Evolutionary conservation across 1,140 invertebrate genomes (phyloP), one percentile per base, ranked within the genome.

Genomic region (Drosophila pandora): DNA sequence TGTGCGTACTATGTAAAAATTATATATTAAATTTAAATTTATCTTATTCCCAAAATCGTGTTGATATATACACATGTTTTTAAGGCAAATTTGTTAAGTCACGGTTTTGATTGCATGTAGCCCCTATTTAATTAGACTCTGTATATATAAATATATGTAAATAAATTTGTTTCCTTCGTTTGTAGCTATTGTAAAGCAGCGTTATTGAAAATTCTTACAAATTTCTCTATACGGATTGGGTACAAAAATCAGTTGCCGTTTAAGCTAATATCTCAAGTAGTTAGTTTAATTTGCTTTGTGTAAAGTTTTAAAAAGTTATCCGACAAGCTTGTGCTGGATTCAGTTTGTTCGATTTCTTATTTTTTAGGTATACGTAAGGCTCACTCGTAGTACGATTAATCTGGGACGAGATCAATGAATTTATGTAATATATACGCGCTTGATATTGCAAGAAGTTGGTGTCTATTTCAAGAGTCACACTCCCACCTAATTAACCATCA

Each of bases 81-180:
- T 79, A 83, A 83, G 80, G 80, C 80, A 67, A 79, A 72, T 49
- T 71, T 84, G 67, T 55, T 60, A 85, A 85, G 77, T 84, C 81
- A 84, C 81, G 30, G 70, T 75, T n/a, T 76, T 84, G 82, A 84
- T 84, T 85, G 81, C 81, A 84, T 74, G 59, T 68, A 56, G 81
- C 81, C 60, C 49, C 77, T 79, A 70, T 78, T 50, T 39, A 70
- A 59, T 58, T 48, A 3, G 60, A 32, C 45, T 43, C 43, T 45
- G 39, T 76, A 32, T 65, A 62, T 54, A 50, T 67, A 70, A 55
- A 56, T 39, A 22, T 28, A 52, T 84, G 57, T 49, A 61, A 68
- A 58, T 59, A 67, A 61, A 73, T 74, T 39, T 43, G 56, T 47
- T 43, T 47, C 7, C 72, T 34, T 75, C 28, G 59, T 76, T 49